Percentiles rank a stretch among this genome's conserved stretches.
Evolutionary conservation across 1,140 invertebrate genomes (phyloP).

Genomic region (Lucilia sericata): DNA sequence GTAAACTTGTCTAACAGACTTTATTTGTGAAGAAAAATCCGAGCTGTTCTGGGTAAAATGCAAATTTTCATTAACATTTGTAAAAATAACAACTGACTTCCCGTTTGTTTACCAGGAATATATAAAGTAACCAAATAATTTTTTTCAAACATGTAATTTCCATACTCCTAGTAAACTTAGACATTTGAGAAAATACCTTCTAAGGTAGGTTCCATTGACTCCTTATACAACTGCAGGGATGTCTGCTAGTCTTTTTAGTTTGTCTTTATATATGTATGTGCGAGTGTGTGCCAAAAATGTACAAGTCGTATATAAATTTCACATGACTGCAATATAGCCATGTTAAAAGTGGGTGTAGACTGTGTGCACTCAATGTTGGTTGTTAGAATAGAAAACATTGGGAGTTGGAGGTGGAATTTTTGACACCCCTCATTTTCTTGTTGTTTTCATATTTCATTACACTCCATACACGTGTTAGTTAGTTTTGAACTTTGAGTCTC

Average conservation of each 20-base stretch:
- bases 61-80: no score
- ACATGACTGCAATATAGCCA: slow-evolving; percentile 20
- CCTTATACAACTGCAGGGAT: no score
- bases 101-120: no score
- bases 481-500: slow-evolving; percentile 36
- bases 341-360: neutral
- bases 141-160: no score
- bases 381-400: neutral
- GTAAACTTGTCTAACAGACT: slow-evolving; percentile 34
- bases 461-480: slow-evolving; percentile 33
- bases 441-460: slow-evolving; percentile 39
- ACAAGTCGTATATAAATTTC: slow-evolving; percentile 1
- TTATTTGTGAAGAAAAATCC: neutral
- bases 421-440: neutral
- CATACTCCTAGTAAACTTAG: no score
- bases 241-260: neutral
- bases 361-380: neutral
- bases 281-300: neutral
- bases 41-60: no score
- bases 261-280: slow-evolving; percentile 10
- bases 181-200: no score
- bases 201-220: no score
- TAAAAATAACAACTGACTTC: no score
- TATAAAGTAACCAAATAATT: no score
- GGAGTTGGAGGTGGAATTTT: neutral